Percentiles rank a stretch among this genome's conserved stretches.
phyloP scores from a whole-genome alignment of 2,797 vertebrate genomes.

The Acanthurus leucopareius region DNA sequence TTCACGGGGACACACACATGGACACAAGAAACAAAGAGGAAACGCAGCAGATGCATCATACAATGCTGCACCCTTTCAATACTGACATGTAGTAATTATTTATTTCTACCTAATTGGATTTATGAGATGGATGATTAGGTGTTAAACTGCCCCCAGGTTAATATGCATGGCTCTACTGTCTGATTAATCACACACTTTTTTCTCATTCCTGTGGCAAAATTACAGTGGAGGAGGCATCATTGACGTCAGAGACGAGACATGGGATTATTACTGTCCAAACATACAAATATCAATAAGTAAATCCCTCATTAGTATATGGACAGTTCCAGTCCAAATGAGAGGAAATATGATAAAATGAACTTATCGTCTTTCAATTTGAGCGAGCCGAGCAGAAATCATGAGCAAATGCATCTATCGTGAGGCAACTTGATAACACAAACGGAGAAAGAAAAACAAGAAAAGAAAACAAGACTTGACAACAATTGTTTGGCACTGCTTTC shows the following conservation, averaged over 20 bases:
- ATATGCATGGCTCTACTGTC: background rate
- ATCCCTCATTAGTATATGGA: background rate
- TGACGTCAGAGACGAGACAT: background rate
- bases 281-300: background rate
- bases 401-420: background rate
- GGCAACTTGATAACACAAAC: background rate
- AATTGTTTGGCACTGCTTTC: constrained; percentile 2
- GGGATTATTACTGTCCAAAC: constrained; percentile 1
- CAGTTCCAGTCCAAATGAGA: constrained; percentile 3
- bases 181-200: constrained; percentile 31
- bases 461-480: background rate
- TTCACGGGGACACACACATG: background rate
- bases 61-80: constrained; percentile 1
- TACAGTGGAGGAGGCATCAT: background rate
- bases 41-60: background rate
- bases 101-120: constrained; percentile 32
- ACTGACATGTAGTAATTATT: constrained; percentile 30
- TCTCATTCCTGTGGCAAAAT: background rate
- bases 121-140: constrained; percentile 22
- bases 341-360: constrained; percentile 1
- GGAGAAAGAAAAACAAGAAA: background rate
- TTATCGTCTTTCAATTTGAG: constrained; percentile 28
- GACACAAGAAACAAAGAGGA: background rate
- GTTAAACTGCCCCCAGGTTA: constrained; percentile 7
- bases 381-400: constrained; percentile 14